Base-by-base conservation (phyloP, 2,113 vertebrate species). In the Meleagris gallopavo region DNA sequence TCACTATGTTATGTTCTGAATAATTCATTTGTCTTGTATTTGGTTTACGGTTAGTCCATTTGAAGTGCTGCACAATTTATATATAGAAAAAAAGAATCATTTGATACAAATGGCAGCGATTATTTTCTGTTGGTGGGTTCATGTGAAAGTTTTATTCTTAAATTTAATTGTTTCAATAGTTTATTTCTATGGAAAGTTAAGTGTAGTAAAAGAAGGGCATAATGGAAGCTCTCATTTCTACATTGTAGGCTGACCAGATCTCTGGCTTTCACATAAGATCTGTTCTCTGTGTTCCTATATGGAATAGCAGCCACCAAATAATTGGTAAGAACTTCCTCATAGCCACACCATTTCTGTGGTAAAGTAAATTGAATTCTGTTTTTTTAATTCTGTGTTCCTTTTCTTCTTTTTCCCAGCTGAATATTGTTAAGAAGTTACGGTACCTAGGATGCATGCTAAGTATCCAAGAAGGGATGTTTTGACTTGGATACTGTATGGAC, bases 261-360 rank as follows among this genome's bases (percentile, higher is more conserved):
- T 99, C 99, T 69, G 99, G 99, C 78, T 99, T 99, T 97, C 99
- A 99, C 65, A 99, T 99, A 96, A 98, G 99, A 87, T 99, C 99
- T 54, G 99, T 99, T 94, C 98, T 99, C 65, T 99, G 99, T 90
- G 99, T 99, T 83, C 99, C 99, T 40, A 99, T 99, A 97, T 99
- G 99, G 99, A 99, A 99, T 97, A 99, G 98, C 97, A 99, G 97
- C 94, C 99, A 99, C 93, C 99, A 99, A 98, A 99, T 99, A 97
- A 99, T 99, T 45, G 99, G 99, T 99, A 98, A 98, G 99, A 95
- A 27, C 30, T 86, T 70, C 46, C 32, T 75, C 11, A 29, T 19
- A 50, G 79, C 20, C 72, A 11, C 4, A 7, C 54, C 15, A 6
- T 82, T 91, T 41, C 91, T 93, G 48, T 92, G 48, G 40, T 89